Base-by-base conservation (phyloP, 2,113 vertebrate genomes). In the Bambusicola thoracicus region DNA sequence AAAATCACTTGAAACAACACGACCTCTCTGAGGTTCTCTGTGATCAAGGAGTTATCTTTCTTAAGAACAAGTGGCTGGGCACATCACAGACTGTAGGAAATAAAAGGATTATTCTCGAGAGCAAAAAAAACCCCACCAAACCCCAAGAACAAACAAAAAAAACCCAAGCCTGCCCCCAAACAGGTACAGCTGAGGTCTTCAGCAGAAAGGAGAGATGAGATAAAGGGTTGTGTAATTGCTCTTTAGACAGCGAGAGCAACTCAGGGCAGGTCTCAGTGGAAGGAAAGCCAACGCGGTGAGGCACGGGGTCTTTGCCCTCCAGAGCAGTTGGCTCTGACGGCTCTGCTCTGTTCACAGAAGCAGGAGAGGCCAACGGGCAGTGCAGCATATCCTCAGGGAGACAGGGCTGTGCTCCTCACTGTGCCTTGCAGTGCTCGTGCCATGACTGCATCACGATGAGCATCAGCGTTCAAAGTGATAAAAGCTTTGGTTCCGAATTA, bases 181-280 rank as follows among this genome's bases (percentile, higher is more conserved):
- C 5, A 68, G 41, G 46, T 65, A 36, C n/a, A 44, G 9, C 1
- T 41, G 79, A 81, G 62, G 53, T 85, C 72, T 62, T 81, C 8
- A 7, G 81, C 90, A 88, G 67, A 85, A 87, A 59, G 11, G 0
- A 56, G 43, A 48, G 9, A 38, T 20, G 68, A 94, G 75, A 68
- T 69, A 84, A 94, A 79, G n/a, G 30, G n/a, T 86, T 75, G 51
- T 81, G 62, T 36, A 75, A 83, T 27, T 53, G 65, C 53, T 51
- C 48, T 95, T 85, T 22, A 81, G 48, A 68, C 6, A 40, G 41
- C 14, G 10, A 77, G 48, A 58, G 61, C 94, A 74, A 82, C 86
- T 32, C 69, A 22, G 49, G 76, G 70, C 65, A 87, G 56, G 55
- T 72, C 81, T 69, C 56, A 43, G 8, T 0, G 8, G 29, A 77